A percentile compares a stretch with the other conserved stretches of the same genome.
Evolutionary conservation across 2,797 vertebrate genomes (phyloP).

Genomic region (Sebastolobus altivelis): DNA sequence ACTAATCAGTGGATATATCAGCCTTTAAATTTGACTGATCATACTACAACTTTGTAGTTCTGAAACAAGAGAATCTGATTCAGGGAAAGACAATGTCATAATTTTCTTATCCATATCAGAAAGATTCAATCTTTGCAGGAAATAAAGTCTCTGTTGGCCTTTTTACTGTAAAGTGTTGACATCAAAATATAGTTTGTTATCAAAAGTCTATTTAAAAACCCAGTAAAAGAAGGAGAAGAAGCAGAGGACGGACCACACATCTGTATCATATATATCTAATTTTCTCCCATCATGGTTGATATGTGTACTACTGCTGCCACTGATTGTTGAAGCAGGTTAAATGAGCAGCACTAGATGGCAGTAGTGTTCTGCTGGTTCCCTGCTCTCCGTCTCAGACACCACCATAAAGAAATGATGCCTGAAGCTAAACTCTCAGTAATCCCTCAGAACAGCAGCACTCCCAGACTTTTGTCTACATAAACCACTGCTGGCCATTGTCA

Average conservation of each 20-base stretch:
- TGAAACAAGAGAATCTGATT: too few species aligned
- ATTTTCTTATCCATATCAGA: not conserved
- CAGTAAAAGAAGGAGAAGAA: not conserved
- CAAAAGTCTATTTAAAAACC: not conserved
- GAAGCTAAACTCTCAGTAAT: conserved; percentile 50
- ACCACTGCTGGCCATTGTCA: conserved; percentile 35
- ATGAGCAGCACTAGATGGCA: conserved; percentile 64
- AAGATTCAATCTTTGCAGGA: not conserved
- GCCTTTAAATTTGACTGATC: too few species aligned
- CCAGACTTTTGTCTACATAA: conserved; percentile 34
- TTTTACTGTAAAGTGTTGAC: not conserved
- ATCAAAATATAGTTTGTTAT: not conserved
- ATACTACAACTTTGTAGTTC: too few species aligned
- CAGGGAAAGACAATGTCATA: not conserved
- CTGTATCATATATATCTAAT: too few species aligned
- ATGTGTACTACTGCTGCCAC: not conserved
- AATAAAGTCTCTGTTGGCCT: not conserved
- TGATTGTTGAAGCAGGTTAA: not conserved
- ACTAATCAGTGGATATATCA: too few species aligned
- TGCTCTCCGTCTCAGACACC: not conserved
- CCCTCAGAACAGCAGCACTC: conserved; percentile 41
- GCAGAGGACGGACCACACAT: not conserved
- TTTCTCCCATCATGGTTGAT: not conserved
- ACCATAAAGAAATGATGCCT: conserved; percentile 25
- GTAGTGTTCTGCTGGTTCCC: conserved; percentile 7